These are phyloP conservation scores for Charina bottae DNA, from an alignment of 2,113 vertebrate species.

Conservation along the genomic window DNA sequence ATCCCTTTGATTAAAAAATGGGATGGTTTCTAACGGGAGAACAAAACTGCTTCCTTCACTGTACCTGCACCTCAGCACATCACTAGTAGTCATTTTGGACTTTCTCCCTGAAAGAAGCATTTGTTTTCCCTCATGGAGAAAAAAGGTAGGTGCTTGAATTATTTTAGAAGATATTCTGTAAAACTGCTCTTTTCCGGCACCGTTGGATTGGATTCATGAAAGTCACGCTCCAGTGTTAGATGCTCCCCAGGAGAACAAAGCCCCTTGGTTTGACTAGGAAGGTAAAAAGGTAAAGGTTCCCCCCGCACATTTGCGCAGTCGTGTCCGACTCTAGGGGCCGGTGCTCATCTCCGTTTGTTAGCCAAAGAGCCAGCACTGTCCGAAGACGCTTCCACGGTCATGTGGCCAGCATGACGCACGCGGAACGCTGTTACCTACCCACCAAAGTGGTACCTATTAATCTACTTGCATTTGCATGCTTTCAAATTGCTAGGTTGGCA, in stretches of 20 bases:
- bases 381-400: no score
- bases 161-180: background rate
- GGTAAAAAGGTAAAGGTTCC: no score
- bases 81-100: background rate
- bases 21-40: fast-evolving
- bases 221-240: slow-evolving; percentile 8
- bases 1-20: background rate
- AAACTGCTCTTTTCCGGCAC: background rate
- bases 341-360: no score
- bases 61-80: background rate
- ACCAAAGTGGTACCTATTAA: no score
- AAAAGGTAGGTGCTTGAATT: background rate
- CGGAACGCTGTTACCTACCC: no score
- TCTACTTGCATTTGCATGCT: no score
- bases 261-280: background rate
- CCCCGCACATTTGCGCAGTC: no score
- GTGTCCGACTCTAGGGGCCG: no score
- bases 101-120: background rate
- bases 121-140: background rate
- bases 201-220: background rate
- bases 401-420: no score
- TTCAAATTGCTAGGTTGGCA: no score
- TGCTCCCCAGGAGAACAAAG: slow-evolving; percentile 16
- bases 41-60: background rate
- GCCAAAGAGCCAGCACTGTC: no score